Percentiles rank a stretch among this genome's conserved stretches.
Conservation (phyloP, 1,140 invertebrate species). For the Gerris buenoi region DNA sequence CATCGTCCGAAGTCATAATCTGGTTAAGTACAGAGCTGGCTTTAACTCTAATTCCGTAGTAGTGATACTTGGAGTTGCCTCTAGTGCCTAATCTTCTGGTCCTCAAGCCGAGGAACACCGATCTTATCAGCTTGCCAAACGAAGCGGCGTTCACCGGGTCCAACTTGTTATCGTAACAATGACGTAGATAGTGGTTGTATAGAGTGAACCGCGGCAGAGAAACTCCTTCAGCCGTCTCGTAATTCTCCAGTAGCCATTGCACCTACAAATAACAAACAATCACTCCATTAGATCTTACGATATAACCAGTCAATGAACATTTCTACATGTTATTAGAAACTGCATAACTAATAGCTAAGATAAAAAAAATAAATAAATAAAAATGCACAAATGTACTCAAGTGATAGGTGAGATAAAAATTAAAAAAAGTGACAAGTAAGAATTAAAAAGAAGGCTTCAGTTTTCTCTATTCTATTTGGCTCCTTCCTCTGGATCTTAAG, state of each 20-base stretch:
- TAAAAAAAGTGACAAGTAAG: too few species aligned
- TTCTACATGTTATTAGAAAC: too few species aligned
- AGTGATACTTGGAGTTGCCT: constrained; percentile 99
- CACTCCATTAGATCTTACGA: too few species aligned
- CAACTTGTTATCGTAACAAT: constrained; percentile 84
- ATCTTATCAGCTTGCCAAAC: constrained; percentile 96
- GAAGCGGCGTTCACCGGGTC: constrained; percentile 98
- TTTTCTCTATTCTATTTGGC: too few species aligned
- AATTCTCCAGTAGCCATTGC: constrained; percentile 94
- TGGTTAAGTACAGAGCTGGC: constrained; percentile 60
- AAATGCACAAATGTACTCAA: constrained; percentile 1
- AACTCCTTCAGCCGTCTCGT: constrained; percentile 94
- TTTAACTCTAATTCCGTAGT: constrained; percentile 97
- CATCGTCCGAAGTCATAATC: background rate
- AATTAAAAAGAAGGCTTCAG: too few species aligned
- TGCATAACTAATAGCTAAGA: too few species aligned
- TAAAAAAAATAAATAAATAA: background rate
- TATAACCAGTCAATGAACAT: too few species aligned
- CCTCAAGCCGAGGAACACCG: constrained; percentile 87
- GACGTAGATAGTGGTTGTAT: constrained; percentile 90
- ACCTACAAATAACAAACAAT: constrained; percentile 44
- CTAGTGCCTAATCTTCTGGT: constrained; percentile 89
- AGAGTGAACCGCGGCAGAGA: constrained; percentile 88
- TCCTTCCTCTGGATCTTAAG: too few species aligned
- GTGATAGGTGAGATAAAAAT: too few species aligned